Base-by-base conservation (phyloP, 2,113 vertebrate species). In the Charina bottae region DNA sequence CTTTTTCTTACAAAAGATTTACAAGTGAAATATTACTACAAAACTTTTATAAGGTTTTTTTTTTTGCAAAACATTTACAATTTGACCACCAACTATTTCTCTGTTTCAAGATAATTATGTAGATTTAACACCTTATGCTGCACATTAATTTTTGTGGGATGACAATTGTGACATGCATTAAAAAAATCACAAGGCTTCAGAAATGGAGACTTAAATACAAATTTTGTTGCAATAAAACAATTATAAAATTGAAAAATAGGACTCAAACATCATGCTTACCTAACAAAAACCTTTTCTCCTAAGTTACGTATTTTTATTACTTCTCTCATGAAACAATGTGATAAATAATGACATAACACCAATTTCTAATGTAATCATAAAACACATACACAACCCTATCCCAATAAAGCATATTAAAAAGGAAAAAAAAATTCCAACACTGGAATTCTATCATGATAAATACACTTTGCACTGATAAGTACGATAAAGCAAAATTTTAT, bases 11-110 rank as follows among this genome's bases (percentile, higher is more conserved):
- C 98, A 99, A 99, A 99, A 98, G 98, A 99, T 99, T 99, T 99
- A 99, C 98, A 99, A 99, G 99, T 99, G 99, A 99, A 98, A 99
- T 99, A 99, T 98, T 98, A 98, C 98, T 99, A 99, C 98, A 99
- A 99, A 99, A 98, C 95, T 97, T 97, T 98, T 97, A 97, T 97
- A 97, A 98, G 97, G 96, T 95, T 97, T 49, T 49, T 49, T 64
- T 33, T 98, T 97, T 96, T 98, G 96, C 96, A 98, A 98, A 98
- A 98, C 97, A 97, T 97, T 98, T 98, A 98, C 96, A 97, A 96
- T 96, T 98, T 98, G 97, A 97, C 97, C 98, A 97, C 97, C 97
- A 97, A 98, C 97, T 98, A 97, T 97, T 97, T 97, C 94, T 98
- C 97, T 97, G 97, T 98, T 98, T 97, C 97, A 97, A 98, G 98